Percentiles rank a stretch among this genome's conserved stretches.
Conservation (phyloP, 2,888 invertebrate genomes). For the Nomada lathburiana region DNA sequence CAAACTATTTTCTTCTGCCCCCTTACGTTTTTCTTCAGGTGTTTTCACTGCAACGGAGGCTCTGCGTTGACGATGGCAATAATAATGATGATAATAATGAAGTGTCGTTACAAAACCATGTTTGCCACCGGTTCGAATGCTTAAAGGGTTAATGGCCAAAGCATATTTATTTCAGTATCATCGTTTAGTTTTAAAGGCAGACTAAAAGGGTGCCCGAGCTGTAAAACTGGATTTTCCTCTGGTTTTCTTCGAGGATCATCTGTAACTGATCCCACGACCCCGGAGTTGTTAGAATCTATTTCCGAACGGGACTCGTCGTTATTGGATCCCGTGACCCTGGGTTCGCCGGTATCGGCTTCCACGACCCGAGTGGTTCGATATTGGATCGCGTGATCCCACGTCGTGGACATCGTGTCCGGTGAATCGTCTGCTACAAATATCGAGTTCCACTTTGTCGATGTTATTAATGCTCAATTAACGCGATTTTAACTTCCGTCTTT, state of each 20-base stretch:
- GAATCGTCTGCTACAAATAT: constrained; percentile 23
- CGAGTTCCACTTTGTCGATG: background rate
- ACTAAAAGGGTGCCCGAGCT: background rate
- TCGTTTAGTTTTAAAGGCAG: too few species aligned
- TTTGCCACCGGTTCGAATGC: too few species aligned
- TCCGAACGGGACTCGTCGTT: constrained; percentile 32
- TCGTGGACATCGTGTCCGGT: constrained; percentile 24
- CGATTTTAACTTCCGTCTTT: background rate
- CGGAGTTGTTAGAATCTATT: constrained; percentile 37
- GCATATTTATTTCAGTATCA: too few species aligned
- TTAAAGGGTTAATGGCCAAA: too few species aligned
- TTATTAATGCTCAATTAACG: constrained; percentile 2
- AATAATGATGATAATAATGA: too few species aligned
- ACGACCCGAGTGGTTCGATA: constrained; percentile 38
- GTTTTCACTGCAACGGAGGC: too few species aligned
- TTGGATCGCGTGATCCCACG: constrained; percentile 46
- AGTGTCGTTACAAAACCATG: too few species aligned
- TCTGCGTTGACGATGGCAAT: too few species aligned
- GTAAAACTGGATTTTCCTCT: constrained; percentile 5
- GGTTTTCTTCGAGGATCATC: background rate
- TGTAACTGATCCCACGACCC: background rate
- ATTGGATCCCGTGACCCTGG: constrained; percentile 48
- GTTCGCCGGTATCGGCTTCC: constrained; percentile 41
- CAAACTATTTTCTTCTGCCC: too few species aligned
- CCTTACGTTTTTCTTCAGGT: too few species aligned